Evolutionary conservation across 2,888 invertebrate species (phyloP).

Genomic region (Andrena hattorfiana): DNA sequence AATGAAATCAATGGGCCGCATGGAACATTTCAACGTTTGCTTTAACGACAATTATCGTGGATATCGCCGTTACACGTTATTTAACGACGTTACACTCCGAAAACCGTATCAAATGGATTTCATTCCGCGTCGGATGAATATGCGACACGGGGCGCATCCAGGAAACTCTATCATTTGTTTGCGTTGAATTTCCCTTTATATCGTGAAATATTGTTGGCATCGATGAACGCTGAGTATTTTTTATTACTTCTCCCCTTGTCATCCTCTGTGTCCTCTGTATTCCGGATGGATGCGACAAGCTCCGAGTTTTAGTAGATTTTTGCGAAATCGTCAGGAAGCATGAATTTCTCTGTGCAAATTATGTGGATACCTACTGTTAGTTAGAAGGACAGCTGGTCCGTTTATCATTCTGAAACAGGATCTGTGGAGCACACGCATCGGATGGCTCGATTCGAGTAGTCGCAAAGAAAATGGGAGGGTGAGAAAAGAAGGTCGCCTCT

Average conservation of each 20-base stretch:
- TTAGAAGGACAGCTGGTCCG: neutral
- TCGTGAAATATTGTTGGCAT: neutral
- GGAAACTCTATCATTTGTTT: neutral
- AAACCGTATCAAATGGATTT: neutral
- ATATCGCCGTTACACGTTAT: slow-evolving; percentile 19
- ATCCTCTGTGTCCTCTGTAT: neutral
- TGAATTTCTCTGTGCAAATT: neutral
- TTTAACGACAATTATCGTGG: slow-evolving; percentile 29
- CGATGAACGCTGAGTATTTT: too few species aligned
- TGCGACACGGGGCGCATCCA: neutral
- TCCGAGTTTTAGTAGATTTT: neutral
- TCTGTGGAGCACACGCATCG: slow-evolving; percentile 16
- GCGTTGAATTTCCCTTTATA: neutral
- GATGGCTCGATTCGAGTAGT: slow-evolving; percentile 12
- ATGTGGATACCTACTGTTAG: neutral
- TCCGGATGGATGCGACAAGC: neutral
- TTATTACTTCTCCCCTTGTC: too few species aligned
- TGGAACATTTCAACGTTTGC: neutral
- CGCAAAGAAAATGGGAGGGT: slow-evolving; percentile 10
- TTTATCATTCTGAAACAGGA: neutral
- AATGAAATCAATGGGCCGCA: neutral
- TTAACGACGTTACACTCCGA: neutral
- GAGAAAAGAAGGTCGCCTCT: neutral
- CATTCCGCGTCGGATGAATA: neutral
- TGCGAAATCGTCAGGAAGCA: neutral